These are phyloP conservation scores for Danio aesculapii DNA, from an alignment of 2,797 vertebrate species.

Conservation along the genomic window DNA sequence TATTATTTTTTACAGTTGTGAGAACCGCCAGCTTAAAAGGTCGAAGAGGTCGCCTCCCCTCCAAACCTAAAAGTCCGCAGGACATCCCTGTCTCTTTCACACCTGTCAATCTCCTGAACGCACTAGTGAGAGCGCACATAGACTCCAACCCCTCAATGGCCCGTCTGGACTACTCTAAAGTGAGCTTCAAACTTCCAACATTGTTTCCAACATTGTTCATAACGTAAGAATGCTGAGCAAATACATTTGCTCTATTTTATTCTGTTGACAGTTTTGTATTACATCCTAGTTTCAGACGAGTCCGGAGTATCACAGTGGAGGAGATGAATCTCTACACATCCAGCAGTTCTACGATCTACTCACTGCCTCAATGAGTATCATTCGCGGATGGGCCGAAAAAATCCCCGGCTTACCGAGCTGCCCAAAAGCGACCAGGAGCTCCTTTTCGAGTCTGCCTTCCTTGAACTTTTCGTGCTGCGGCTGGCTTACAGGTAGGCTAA, in stretches of 20 bases:
- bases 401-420: constrained; percentile 89
- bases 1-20: constrained; percentile 81
- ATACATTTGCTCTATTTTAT: neutral
- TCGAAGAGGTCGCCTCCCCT: constrained; percentile 92
- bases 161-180: constrained; percentile 92
- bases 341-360: constrained; percentile 96
- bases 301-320: constrained; percentile 85
- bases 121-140: constrained; percentile 91
- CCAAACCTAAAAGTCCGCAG: constrained; percentile 89
- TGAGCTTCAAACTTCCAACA: constrained; percentile 71
- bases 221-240: no score
- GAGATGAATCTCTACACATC: constrained; percentile 92
- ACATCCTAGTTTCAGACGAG: constrained; percentile 87
- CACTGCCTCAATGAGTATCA: constrained; percentile 96
- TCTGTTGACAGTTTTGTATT: neutral
- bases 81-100: constrained; percentile 85
- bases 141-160: constrained; percentile 92
- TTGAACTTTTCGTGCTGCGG: constrained; percentile 95
- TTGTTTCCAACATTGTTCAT: no score
- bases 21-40: constrained; percentile 94
- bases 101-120: constrained; percentile 86
- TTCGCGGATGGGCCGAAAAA: constrained; percentile 92
- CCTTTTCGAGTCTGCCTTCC: constrained; percentile 95
- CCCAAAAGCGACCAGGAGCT: constrained; percentile 93
- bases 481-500: constrained; percentile 89